Conservation (phyloP, 2,888 invertebrate species). For the Tipula lateralis region DNA sequence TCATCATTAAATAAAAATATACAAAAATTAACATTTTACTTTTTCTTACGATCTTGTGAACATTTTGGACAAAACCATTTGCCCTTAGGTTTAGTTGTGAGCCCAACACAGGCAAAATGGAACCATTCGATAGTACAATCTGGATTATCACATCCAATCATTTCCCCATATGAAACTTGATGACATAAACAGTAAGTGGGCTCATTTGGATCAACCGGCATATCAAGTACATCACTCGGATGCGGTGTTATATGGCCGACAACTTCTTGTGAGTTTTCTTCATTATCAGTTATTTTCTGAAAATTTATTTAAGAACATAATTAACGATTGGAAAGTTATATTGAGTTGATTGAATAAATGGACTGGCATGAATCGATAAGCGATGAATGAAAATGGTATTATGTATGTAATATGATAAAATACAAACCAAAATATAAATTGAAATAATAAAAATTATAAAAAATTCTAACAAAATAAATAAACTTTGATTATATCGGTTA, state of each 20-base stretch:
- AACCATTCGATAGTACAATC: conserved; percentile 88
- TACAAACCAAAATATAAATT: conserved; percentile 30
- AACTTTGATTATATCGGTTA: neutral
- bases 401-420: neutral
- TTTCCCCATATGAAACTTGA: conserved; percentile 91
- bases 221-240: conserved; percentile 83
- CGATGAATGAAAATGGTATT: conserved; percentile 30
- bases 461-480: neutral
- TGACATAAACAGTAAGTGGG: conserved; percentile 98
- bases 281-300: conserved; percentile 46
- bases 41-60: conserved; percentile 72
- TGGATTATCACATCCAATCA: conserved; percentile 91
- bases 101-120: conserved; percentile 84
- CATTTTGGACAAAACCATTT: conserved; percentile 96
- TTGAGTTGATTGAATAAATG: neutral
- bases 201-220: conserved; percentile 96
- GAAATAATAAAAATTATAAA: conserved; percentile 25
- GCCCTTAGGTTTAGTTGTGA: conserved; percentile 83
- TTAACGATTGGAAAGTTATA: neutral
- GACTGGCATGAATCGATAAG: conserved; percentile 12
- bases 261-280: conserved; percentile 55
- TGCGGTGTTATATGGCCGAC: conserved; percentile 55
- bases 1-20: neutral
- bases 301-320: conserved; percentile 25
- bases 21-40: conserved; percentile 51